Evolutionary conservation across 2,888 invertebrate species (phyloP).

Genomic region (Dolichomitus sp.): DNA sequence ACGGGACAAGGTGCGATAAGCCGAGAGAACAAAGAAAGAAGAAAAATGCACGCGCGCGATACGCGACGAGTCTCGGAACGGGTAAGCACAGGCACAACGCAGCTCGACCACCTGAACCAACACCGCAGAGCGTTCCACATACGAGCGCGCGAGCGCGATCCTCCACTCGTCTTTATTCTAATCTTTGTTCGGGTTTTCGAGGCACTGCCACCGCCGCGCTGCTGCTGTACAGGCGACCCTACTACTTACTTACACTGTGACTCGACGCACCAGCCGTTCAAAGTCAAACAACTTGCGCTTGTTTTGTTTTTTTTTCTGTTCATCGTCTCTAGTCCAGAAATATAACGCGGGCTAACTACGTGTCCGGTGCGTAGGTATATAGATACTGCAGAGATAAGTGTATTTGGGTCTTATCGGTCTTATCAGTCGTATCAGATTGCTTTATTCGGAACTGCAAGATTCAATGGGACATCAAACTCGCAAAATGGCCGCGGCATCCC

Average conservation of each 20-base stretch:
- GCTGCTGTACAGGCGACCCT: background rate
- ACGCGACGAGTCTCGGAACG: slow-evolving; percentile 6
- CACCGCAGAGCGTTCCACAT: slow-evolving; percentile 45
- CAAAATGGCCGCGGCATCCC: too few relatives aligned
- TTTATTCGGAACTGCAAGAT: background rate
- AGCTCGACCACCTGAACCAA: slow-evolving; percentile 71
- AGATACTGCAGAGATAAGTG: background rate
- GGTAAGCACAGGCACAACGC: background rate
- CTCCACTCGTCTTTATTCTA: slow-evolving; percentile 35
- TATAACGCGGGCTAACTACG: background rate
- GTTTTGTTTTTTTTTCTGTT: slow-evolving; percentile 13
- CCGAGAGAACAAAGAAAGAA: slow-evolving; percentile 29
- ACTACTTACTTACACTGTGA: background rate
- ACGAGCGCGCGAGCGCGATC: slow-evolving; percentile 6
- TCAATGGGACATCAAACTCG: too few relatives aligned
- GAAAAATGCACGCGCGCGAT: slow-evolving; percentile 18
- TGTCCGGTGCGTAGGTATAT: background rate
- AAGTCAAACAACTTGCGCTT: slow-evolving; percentile 21
- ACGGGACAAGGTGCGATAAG: slow-evolving; percentile 21
- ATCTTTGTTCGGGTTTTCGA: slow-evolving; percentile 62
- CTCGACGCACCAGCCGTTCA: slow-evolving; percentile 12
- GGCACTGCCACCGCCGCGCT: slow-evolving; percentile 28
- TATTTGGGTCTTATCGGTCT: background rate
- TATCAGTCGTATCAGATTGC: slow-evolving; percentile 1
- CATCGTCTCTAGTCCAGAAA: background rate